phyloP scores from a whole-genome alignment of 2,888 invertebrate genomes.

The Chymomyza caudatula region DNA sequence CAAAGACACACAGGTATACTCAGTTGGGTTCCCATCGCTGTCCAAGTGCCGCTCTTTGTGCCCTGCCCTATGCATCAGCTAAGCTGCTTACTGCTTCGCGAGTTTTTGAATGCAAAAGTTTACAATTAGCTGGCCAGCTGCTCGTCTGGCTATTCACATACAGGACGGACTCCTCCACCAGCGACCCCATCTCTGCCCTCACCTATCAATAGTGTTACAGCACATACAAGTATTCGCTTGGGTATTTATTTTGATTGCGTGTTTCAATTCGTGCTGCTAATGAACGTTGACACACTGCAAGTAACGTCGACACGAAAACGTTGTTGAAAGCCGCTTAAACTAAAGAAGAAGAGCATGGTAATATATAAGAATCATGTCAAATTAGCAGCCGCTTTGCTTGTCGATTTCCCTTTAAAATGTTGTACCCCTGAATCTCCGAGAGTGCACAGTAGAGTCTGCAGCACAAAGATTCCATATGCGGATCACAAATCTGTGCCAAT shows the following conservation, averaged over 20 bases:
- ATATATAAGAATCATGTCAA: neutral
- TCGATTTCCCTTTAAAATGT: neutral
- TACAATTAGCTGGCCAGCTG: too few relatives aligned
- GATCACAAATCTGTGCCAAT: slow-evolving; percentile 54
- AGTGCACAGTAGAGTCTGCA: too few relatives aligned
- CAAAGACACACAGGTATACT: too few relatives aligned
- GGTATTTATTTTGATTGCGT: neutral
- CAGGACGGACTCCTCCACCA: neutral
- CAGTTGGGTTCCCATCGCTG: neutral
- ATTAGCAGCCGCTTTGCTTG: neutral
- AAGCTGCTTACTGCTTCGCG: slow-evolving; percentile 30
- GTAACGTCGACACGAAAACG: slow-evolving; percentile 29
- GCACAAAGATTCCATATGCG: neutral
- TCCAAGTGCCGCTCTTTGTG: neutral
- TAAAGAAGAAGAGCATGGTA: neutral
- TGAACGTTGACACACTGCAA: slow-evolving; percentile 45
- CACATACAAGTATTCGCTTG: neutral
- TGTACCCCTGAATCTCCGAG: too few relatives aligned
- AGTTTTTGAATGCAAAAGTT: slow-evolving; percentile 23
- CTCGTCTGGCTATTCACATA: slow-evolving; percentile 6
- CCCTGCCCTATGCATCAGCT: neutral
- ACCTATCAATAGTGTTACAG: neutral
- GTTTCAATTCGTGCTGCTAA: slow-evolving; percentile 42
- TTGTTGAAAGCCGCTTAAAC: slow-evolving; percentile 40
- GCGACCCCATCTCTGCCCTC: neutral